Base-by-base conservation (phyloP, 2,888 invertebrate genomes). In the Luffia ferchaultella region DNA sequence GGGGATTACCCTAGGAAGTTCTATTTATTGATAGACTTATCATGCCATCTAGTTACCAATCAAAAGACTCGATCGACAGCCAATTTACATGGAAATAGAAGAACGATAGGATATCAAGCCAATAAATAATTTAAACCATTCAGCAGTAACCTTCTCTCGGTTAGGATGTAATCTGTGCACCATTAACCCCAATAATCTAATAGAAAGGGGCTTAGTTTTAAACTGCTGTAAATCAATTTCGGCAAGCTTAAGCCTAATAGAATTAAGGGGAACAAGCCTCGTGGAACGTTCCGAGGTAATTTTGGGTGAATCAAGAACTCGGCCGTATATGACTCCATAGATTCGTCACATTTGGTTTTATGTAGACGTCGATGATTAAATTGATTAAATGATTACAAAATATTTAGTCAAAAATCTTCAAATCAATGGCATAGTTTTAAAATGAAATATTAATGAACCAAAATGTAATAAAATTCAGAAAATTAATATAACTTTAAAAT, bases 141-240 rank as follows among this genome's bases (percentile, higher is more conserved):
- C 58, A 56, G 59, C 53, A 53, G 18, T 18, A 53, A 53, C 53
- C 43, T 43, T 52, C 51, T 52, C 49, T 52, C 54, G 54, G 50
- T 57, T 49, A 56, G 41, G 58, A 60, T 54, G 48, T 60, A 62
- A 68, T 67, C 63, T 62, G 51, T 57, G 54, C 53, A 55, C 65
- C 63, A 68, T 70, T 70, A 67, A 67, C 64, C 65, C 65, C 63
- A 63, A 67, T 70, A 73, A 68, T 68, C 61, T 68, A 70, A 68
- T 67, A 68, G 68, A 65, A 67, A 60, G 58, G 65, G 64, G 57
- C 62, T 64, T 61, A 70, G 70, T 75, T 76, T 72, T 66, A 72
- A 75, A 76, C 72, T 67, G 64, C 60, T 64, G 63, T 76, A 73
- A 76, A 76, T 77, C 75, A 74, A 68, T 68, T 72, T 65, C 56